Percentiles rank a stretch among this genome's conserved stretches.
Conservation (phyloP, 2,888 invertebrate genomes). For the Sphaerophoria rueppellii region DNA sequence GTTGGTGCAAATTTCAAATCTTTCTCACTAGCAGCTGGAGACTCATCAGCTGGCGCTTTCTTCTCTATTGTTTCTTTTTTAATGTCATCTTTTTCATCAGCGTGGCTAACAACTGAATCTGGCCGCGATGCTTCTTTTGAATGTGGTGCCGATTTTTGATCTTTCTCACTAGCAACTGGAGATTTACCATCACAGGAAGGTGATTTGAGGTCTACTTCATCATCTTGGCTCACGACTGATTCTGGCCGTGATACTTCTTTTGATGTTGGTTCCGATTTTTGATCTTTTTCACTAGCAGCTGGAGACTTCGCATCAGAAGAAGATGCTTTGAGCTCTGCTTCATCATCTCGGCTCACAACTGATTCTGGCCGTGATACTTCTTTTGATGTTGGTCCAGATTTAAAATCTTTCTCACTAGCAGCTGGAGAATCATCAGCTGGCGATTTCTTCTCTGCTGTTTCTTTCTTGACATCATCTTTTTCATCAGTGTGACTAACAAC, state of each 20-base stretch:
- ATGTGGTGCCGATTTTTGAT: slow-evolving; percentile 6
- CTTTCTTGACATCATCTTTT: slow-evolving; percentile 28
- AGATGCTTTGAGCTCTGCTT: not conserved
- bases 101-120: slow-evolving; percentile 59
- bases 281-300: slow-evolving; percentile 29
- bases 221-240: slow-evolving; percentile 63
- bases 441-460: slow-evolving; percentile 68
- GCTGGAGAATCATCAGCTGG: slow-evolving; percentile 77
- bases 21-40: slow-evolving; percentile 62
- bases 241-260: slow-evolving; percentile 56
- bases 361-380: slow-evolving; percentile 75
- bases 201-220: slow-evolving; percentile 37
- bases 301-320: slow-evolving; percentile 24
- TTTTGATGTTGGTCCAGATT: slow-evolving; percentile 53
- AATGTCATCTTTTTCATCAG: not conserved
- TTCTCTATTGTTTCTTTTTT: not conserved
- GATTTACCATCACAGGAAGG: not conserved
- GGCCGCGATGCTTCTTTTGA: slow-evolving; percentile 77
- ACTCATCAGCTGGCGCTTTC: not conserved
- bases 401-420: slow-evolving; percentile 56
- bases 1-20: slow-evolving; percentile 48
- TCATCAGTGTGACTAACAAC: too few species aligned
- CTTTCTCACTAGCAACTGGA: slow-evolving; percentile 4
- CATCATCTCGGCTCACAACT: slow-evolving; percentile 39
- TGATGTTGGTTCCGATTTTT: slow-evolving; percentile 40